A percentile compares a stretch with the other conserved stretches of the same genome.
phyloP scores from a whole-genome alignment of 2,113 vertebrate species.

The Hyperoodon ampullatus region DNA sequence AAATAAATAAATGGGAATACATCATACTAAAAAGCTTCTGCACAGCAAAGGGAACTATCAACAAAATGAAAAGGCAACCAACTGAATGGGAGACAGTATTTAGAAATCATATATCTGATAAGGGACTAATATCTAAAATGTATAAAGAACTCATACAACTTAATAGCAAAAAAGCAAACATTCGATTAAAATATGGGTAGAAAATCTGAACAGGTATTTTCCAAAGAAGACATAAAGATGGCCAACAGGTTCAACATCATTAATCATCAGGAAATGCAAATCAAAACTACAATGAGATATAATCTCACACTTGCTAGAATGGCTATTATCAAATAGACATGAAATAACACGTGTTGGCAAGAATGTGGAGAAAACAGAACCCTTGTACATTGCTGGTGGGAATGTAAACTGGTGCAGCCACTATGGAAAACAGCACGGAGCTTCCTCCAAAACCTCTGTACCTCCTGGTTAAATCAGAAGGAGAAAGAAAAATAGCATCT shows the following conservation, averaged over 20 bases:
- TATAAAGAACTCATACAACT: background rate
- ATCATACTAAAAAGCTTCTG: background rate
- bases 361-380: background rate
- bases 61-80: background rate
- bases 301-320: background rate
- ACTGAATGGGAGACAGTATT: background rate
- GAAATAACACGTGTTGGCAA: background rate
- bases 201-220: background rate
- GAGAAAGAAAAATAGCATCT: background rate
- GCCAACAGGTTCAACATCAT: background rate
- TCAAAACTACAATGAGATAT: background rate
- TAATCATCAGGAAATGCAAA: background rate
- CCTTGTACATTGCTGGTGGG: background rate
- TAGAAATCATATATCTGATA: background rate
- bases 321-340: background rate
- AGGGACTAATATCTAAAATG: background rate
- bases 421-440: background rate
- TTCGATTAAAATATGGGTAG: background rate
- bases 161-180: background rate
- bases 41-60: background rate
- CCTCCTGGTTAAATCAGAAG: background rate
- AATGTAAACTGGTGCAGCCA: background rate
- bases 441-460: background rate
- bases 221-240: background rate
- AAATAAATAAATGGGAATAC: background rate